These are phyloP conservation scores for Zeuzera pyrina DNA, from an alignment of 2,888 invertebrate species.

Conservation along the genomic window DNA sequence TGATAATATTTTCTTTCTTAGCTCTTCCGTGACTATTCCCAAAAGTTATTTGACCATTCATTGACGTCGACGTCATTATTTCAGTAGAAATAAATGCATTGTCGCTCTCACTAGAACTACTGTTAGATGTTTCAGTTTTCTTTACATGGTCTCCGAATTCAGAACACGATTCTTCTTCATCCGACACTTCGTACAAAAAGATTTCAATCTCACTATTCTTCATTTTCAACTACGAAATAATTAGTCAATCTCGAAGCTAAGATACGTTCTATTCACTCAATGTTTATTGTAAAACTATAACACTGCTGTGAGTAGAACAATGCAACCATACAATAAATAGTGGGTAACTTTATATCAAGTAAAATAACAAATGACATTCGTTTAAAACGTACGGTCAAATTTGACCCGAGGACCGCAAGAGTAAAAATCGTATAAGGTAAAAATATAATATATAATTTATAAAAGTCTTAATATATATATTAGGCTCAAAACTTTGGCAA, in stretches of 20 bases:
- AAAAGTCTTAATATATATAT: too few species aligned
- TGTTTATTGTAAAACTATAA: constrained; percentile 1
- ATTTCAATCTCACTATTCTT: constrained; percentile 1
- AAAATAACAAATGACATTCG: too few species aligned
- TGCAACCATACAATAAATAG: too few species aligned
- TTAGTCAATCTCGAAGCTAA: not conserved
- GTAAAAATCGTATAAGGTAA: too few species aligned
- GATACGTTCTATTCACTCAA: not conserved
- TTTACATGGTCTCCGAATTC: not conserved
- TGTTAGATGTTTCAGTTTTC: not conserved
- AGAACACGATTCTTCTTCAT: constrained; percentile 1
- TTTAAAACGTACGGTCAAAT: constrained; percentile 1
- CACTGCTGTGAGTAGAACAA: too few species aligned
- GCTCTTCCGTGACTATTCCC: not conserved
- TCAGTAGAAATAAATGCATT: too few species aligned
- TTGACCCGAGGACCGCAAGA: constrained; percentile 3
- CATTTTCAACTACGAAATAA: too few species aligned
- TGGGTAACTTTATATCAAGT: too few species aligned
- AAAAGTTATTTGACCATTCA: constrained; percentile 3
- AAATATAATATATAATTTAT: too few species aligned
- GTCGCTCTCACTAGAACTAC: not conserved
- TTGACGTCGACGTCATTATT: constrained; percentile 2
- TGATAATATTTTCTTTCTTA: constrained; percentile 1
- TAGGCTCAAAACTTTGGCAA: too few species aligned
- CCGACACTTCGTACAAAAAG: not conserved